Base-by-base conservation (phyloP, 2,797 vertebrate species). In the Nyctibius grandis region DNA sequence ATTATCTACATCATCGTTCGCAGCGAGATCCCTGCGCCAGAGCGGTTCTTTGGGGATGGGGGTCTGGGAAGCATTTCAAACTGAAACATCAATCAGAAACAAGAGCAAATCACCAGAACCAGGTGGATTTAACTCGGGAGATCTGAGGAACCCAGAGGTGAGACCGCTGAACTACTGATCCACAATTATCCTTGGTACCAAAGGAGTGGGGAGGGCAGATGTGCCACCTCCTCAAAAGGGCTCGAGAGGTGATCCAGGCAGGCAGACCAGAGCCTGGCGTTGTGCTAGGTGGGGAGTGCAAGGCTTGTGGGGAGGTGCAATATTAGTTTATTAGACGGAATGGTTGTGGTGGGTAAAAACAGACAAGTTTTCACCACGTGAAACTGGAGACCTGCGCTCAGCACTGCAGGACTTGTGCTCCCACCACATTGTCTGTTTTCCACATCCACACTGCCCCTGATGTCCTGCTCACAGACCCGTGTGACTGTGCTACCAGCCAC, bases 51-150 rank as follows among this genome's bases (percentile, higher is more conserved):
- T 84, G 83, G 89, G 78, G 42, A 85, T 80, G 87, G 63, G 57
- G 75, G n/a, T 67, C 82, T 94, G 87, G 70, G 89, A 85, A 83
- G 23, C 48, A 20, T 93, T 92, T 95, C 87, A 74, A 91, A 54
- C 64, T 14, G 44, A 85, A 73, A 23, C 75, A 77, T 95, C 82
- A 33, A 42, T 92, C 76, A 92, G 44, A 18, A 83, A 15, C 47
- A 44, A 56, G 22, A 95, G 63, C 5, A 12, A 75, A 18, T 22
- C 91, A 25, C 40, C 63, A 79, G 56, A 38, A 64, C 18, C 81
- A 80, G 60, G 91, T 74, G 72, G 75, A 34, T 78, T 81, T 70
- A 17, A 12, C 45, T 63, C 1, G 0, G 61, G 85, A 79, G 82
- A 40, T 72, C 29, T 53, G 48, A 91, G 64, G 64, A 90, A 9